Evolutionary conservation across 1,140 invertebrate genomes (phyloP).

Genomic region (Drosophila nannoptera): DNA sequence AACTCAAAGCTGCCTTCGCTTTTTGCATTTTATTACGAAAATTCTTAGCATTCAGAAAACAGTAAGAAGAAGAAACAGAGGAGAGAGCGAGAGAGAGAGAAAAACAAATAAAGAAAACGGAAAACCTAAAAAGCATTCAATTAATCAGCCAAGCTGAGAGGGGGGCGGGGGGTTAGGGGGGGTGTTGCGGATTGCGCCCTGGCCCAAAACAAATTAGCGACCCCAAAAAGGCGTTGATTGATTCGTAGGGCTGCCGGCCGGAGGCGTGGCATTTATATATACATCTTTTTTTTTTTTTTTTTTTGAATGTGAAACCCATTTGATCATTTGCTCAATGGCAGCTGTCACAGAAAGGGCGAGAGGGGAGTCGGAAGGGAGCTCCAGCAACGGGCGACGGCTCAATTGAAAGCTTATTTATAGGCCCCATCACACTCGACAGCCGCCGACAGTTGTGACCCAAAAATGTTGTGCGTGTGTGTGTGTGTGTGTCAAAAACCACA

Average conservation of each 20-base stretch:
- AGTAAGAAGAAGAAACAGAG: too few relatives aligned
- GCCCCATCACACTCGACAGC: constrained; percentile 22
- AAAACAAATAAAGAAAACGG: constrained; percentile 1
- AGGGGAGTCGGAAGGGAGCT: background rate
- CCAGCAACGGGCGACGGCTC: constrained; percentile 14
- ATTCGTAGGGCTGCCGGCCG: constrained; percentile 50
- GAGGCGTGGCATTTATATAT: background rate
- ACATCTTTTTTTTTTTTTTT: background rate
- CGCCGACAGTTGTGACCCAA: constrained; percentile 48
- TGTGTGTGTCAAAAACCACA: constrained; percentile 12
- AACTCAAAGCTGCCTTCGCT: constrained; percentile 19
- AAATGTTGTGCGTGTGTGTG: constrained; percentile 10
- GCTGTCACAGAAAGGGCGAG: constrained; percentile 26
- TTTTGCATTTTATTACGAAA: constrained; percentile 59
- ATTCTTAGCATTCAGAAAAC: constrained; percentile 35
- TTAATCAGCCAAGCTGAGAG: constrained; percentile 31
- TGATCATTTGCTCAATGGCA: constrained; percentile 40
- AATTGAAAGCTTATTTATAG: constrained; percentile 50
- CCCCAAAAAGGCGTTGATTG: constrained; percentile 65
- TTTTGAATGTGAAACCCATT: constrained; percentile 12
- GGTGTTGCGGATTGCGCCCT: background rate
- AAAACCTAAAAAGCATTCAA: constrained; percentile 38
- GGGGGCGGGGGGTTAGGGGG: background rate
- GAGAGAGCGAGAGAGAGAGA: too few relatives aligned
- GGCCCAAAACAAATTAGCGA: constrained; percentile 57